These are phyloP conservation scores for Schizaphis graminum DNA, from an alignment of 2,888 invertebrate genomes.

Conservation along the genomic window DNA sequence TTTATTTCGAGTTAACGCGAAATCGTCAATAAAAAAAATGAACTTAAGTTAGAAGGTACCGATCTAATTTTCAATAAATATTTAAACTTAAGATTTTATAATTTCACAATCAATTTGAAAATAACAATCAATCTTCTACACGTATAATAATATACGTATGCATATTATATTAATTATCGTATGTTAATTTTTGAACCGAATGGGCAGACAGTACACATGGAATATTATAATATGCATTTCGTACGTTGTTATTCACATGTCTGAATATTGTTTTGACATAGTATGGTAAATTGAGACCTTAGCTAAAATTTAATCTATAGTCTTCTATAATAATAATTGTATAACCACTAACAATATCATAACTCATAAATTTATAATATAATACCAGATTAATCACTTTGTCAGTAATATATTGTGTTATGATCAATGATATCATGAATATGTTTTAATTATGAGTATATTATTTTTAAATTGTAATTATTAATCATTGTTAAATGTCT, in stretches of 20 bases:
- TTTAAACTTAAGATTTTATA: background rate
- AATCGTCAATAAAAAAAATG: background rate
- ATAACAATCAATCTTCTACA: background rate
- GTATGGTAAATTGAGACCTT: background rate
- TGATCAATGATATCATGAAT: background rate
- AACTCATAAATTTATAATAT: background rate
- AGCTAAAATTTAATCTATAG: background rate
- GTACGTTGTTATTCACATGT: background rate
- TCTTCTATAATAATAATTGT: background rate
- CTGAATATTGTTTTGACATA: slow-evolving; percentile 16
- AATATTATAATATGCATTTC: background rate
- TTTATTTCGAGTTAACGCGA: background rate
- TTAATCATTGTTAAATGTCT: background rate
- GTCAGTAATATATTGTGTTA: background rate
- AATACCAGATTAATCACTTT: background rate
- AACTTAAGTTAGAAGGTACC: background rate
- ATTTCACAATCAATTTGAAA: background rate
- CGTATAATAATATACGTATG: background rate
- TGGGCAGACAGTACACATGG: background rate
- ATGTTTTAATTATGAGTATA: background rate
- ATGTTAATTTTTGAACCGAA: slow-evolving; percentile 14
- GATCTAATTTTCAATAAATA: background rate
- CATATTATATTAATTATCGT: slow-evolving; percentile 1
- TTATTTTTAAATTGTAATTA: background rate
- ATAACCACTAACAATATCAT: background rate